Base-by-base conservation (phyloP, 2,797 vertebrate species). In the Eidolon dupreanum region DNA sequence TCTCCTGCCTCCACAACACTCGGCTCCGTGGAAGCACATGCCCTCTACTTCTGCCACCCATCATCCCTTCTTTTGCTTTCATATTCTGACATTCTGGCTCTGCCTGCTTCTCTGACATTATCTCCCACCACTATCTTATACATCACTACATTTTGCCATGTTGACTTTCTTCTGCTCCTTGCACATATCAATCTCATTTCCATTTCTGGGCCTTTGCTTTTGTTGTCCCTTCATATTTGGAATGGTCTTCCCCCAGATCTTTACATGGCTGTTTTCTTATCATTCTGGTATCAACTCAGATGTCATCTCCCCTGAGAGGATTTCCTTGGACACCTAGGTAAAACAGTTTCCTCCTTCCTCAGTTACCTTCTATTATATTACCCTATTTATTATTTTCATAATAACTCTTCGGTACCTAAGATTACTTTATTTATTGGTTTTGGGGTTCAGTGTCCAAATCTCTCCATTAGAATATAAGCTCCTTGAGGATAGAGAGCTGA, bases 211-310 rank as follows among this genome's bases (percentile, higher is more conserved):
- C 6, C 43, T 94, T 94, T 88, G 31, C 24, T 33, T 81, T 82
- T 86, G 61, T 51, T 81, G 19, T 55, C 31, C 22, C 26, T 90
- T 88, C 79, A 13, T 71, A 11, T 90, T 81, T 88, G 13, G 28
- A 94, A 93, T 73, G 13, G 36, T 88, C 31, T 90, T 63, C 22
- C 38, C 53, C 26, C 5, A 77, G 6, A 31, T 57, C 13, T 61
- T 93, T 92, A 8, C 9, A 38, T 92, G 46, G 61, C 19, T 85
- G 17, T 13, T 68, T 96, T 87, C 66, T 92, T 90, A 43, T 92
- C 28, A 79, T 85, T 90, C 33, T 49, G 66, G 6, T 66, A 15
- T 66, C 31, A 88, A 71, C 20, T 96, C 61, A 82, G 57, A 91
- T 93, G 41, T 82, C 46, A 88, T 4, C 31, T 79, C 41, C 33